Evolutionary conservation across 2,797 vertebrate species (phyloP).

Genomic region (Sylvia borin): DNA sequence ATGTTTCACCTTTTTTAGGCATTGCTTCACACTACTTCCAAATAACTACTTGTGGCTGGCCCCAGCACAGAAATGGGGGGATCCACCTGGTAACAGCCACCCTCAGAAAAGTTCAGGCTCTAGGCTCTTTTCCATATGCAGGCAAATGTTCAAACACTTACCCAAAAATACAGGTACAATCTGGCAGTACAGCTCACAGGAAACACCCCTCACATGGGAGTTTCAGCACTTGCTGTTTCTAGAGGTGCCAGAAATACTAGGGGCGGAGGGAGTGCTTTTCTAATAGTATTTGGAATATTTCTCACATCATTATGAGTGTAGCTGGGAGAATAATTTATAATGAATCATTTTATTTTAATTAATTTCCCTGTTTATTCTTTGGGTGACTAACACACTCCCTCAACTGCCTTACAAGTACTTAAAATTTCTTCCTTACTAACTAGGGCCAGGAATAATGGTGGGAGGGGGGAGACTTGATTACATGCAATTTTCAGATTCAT

Average conservation of each 20-base stretch:
- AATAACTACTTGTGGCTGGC: neutral
- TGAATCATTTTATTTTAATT: conserved; percentile 41
- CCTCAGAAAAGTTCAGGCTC: neutral
- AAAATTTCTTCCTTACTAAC: neutral
- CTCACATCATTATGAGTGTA: conserved; percentile 56
- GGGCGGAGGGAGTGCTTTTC: conserved; percentile 32
- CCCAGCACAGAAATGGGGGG: neutral
- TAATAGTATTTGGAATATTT: conserved; percentile 57
- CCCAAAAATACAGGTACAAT: conserved; percentile 48
- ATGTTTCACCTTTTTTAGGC: neutral
- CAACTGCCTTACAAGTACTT: neutral
- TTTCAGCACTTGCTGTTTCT: conserved; percentile 62
- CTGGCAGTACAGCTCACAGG: conserved; percentile 47
- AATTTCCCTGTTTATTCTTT: conserved; percentile 29
- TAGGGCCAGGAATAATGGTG: neutral
- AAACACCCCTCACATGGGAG: conserved; percentile 47
- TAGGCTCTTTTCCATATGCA: conserved; percentile 2
- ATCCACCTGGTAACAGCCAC: conserved; percentile 28
- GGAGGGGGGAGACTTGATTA: neutral
- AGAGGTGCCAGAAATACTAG: conserved; percentile 59
- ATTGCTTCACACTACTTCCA: neutral
- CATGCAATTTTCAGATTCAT: neutral
- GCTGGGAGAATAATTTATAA: conserved; percentile 47
- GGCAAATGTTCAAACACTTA: conserved; percentile 36
- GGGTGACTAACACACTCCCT: neutral